phyloP scores from a whole-genome alignment of 64 coral and sea anemone species.

The Dendrophyllia cribrosa region DNA sequence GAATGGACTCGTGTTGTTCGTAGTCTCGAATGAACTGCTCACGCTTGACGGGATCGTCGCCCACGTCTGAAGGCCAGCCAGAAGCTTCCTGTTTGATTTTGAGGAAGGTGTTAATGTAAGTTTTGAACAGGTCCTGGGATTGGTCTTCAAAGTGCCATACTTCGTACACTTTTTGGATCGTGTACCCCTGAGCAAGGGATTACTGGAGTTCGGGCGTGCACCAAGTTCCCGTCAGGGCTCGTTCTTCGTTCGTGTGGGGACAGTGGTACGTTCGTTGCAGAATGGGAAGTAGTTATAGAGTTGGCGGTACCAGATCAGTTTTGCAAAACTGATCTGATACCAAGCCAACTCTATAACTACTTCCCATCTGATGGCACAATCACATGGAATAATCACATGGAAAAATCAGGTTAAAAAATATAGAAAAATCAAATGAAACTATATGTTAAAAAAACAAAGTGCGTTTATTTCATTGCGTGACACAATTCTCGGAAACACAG shows the following conservation, averaged over 20 bases:
- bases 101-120: conserved; percentile 30
- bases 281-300: too few species aligned
- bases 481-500: too few species aligned
- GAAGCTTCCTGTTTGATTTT: conserved; percentile 24
- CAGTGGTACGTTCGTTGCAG: not conserved
- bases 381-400: too few species aligned
- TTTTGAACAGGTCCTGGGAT: not conserved
- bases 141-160: conserved; percentile 31
- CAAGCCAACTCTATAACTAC: too few species aligned
- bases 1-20: conserved; percentile 8
- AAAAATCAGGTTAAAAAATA: too few species aligned
- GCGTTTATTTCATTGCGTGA: too few species aligned
- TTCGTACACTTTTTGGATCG: not conserved
- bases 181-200: conserved; percentile 4
- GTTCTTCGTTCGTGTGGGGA: conserved; percentile 4
- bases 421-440: too few species aligned
- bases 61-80: not conserved
- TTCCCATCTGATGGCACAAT: too few species aligned
- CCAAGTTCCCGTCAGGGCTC: not conserved
- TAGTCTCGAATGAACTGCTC: not conserved
- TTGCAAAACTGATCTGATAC: too few species aligned
- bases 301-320: too few species aligned
- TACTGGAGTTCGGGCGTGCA: not conserved
- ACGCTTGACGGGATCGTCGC: not conserved
- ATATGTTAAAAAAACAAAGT: too few species aligned